Percentiles rank a stretch among this genome's conserved stretches.
Evolutionary conservation across 2,113 vertebrate species (phyloP).

Genomic region (Cercocebus atys): DNA sequence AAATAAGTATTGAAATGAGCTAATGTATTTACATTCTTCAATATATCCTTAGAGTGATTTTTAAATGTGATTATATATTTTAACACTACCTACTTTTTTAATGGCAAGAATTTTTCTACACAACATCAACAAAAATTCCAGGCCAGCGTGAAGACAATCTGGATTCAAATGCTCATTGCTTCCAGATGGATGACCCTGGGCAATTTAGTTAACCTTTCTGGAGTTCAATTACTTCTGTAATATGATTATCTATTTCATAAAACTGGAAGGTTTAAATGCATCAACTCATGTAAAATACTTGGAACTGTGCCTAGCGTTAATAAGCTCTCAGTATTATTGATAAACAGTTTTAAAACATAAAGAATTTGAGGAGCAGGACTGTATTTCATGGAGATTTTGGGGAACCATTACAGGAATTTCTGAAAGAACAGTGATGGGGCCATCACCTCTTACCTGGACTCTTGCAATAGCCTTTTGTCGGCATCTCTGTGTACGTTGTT

Average conservation of each 20-base stretch:
- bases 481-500: neutral
- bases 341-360: neutral
- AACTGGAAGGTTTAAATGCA: neutral
- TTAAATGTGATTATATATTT: neutral
- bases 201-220: neutral
- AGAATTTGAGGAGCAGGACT: too few species aligned
- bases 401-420: neutral
- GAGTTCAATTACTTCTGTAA: neutral
- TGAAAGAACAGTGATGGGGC: fast-evolving
- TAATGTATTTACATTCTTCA: neutral
- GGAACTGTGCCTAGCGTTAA: neutral
- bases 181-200: neutral
- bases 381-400: neutral
- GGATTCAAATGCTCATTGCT: neutral
- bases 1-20: neutral
- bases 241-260: neutral
- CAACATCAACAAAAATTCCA: neutral
- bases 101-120: neutral
- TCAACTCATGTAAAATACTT: neutral
- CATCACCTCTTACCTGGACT: neutral
- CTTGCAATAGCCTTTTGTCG: neutral
- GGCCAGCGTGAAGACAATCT: neutral
- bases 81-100: neutral
- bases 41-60: neutral
- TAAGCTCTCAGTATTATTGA: neutral